These are phyloP conservation scores for Pseudomyrmex pallidus DNA, from an alignment of 1,140 invertebrate species.

Conservation along the genomic window DNA sequence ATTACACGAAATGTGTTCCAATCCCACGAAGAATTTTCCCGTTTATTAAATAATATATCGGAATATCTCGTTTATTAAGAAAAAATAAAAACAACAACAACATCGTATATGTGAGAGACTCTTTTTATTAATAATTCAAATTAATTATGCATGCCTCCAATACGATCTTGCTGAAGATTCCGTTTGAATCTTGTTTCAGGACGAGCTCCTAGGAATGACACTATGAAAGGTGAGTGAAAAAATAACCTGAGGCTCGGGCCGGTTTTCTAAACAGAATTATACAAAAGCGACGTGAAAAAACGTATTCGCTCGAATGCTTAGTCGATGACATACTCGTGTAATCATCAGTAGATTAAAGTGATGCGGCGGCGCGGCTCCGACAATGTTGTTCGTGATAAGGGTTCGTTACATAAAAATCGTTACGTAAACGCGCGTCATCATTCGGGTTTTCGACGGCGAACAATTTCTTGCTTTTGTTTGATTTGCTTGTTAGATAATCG, in stretches of 20 bases:
- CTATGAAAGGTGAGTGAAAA: constrained; percentile 79
- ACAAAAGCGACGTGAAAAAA: not conserved
- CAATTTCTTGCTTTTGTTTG: not conserved
- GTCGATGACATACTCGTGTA: not conserved
- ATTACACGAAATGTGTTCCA: too few species aligned
- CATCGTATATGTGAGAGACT: too few species aligned
- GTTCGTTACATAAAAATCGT: constrained; percentile 36
- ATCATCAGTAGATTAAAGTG: constrained; percentile 13
- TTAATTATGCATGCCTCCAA: too few species aligned
- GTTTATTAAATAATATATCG: too few species aligned
- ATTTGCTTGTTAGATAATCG: not conserved
- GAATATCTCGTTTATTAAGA: too few species aligned
- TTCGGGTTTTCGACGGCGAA: constrained; percentile 9
- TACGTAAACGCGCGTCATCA: constrained; percentile 6
- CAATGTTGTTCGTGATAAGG: constrained; percentile 8
- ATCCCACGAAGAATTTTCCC: too few species aligned
- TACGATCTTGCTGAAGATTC: too few species aligned
- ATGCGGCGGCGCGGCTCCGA: not conserved
- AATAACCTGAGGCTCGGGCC: not conserved
- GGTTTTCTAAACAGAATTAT: not conserved
- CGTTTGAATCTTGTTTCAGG: constrained; percentile 71
- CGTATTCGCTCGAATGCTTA: not conserved
- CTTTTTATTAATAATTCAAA: too few species aligned
- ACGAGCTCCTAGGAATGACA: constrained; percentile 77
- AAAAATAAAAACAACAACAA: too few species aligned